Evolutionary conservation across 1,140 invertebrate genomes (phyloP), one percentile per base, ranked within the genome.

Genomic region (Sinonovacula constricta): DNA sequence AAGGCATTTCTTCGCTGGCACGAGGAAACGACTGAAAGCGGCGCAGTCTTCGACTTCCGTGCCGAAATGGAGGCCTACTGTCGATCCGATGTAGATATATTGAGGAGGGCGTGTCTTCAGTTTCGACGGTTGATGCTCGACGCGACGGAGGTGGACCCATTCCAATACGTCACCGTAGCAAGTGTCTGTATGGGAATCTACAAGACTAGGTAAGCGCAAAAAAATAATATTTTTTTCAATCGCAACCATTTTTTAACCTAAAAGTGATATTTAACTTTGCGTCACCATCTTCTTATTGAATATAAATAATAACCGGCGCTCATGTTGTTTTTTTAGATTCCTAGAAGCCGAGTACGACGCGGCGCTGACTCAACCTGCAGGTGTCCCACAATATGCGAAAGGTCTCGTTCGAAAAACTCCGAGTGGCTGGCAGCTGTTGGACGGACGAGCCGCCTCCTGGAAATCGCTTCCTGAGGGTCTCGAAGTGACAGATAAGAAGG

Each of bases 11-110:
- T 53, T 12, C 26, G 28, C 10, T 80, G 78, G 78, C 36, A 76
- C 30, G 22, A 66, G 28, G n/a, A n/a, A n/a, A n/a, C n/a, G n/a
- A 26, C 65, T 4, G 57, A 80, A 33, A 70, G 57, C 12, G 49
- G 34, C 28, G 56, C 68, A 59, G 15, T 39, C 14, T 82, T 82
- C 59, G 56, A 75, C 28, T 76, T 82, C 49, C 14, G 36, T 15
- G 57, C 71, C 60, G 72, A 81, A 68, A 70, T 80, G 30, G 10
- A 39, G 5, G 62, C 65, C 22, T 81, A 81, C 31, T 81, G 79
- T 56, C 15, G 66, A 62, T 57, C 36, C 31, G 81, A 82, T 30
- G 77, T 80, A 22, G 63, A 80, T 31, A 82, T 82, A n/a, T 66
- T 82, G 28, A 26, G 77, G 15, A 49, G 56, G n/a, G 67, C 60